phyloP scores from a whole-genome alignment of 2,797 vertebrate species.

The Dermochelys coriacea region DNA sequence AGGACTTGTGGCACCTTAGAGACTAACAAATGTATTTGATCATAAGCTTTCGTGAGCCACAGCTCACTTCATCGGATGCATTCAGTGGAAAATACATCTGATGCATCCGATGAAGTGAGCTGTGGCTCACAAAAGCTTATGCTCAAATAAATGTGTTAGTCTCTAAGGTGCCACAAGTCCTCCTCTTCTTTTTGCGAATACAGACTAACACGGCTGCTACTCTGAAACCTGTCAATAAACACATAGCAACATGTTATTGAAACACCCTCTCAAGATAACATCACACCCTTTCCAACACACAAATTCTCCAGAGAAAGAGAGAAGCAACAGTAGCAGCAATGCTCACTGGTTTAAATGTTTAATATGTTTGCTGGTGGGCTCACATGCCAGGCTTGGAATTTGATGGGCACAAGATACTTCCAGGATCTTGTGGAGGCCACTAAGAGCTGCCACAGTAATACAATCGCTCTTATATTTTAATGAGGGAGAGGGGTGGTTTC shows the following conservation, averaged over 20 bases:
- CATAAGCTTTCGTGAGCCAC: too few relatives aligned
- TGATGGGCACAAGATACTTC: background rate
- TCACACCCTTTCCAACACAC: background rate
- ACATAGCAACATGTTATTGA: background rate
- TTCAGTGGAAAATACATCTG: too few relatives aligned
- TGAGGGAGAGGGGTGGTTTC: background rate
- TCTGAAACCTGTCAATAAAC: too few relatives aligned
- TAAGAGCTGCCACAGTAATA: background rate
- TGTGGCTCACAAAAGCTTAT: too few relatives aligned
- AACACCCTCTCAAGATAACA: slow-evolving; percentile 5
- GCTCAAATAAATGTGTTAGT: too few relatives aligned
- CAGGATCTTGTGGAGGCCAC: background rate
- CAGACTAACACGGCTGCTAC: too few relatives aligned
- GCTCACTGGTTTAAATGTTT: background rate
- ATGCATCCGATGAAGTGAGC: too few relatives aligned
- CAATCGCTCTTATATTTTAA: background rate
- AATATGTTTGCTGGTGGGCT: background rate
- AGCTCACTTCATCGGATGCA: too few relatives aligned
- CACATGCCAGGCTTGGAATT: background rate
- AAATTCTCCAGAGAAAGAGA: background rate
- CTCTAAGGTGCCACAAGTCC: too few relatives aligned
- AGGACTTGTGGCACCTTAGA: too few relatives aligned
- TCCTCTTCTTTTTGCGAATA: too few relatives aligned
- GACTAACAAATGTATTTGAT: too few relatives aligned
- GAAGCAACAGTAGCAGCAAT: background rate